These are phyloP conservation scores for Leucophenga montana DNA, from an alignment of 2,888 invertebrate species.

Conservation along the genomic window DNA sequence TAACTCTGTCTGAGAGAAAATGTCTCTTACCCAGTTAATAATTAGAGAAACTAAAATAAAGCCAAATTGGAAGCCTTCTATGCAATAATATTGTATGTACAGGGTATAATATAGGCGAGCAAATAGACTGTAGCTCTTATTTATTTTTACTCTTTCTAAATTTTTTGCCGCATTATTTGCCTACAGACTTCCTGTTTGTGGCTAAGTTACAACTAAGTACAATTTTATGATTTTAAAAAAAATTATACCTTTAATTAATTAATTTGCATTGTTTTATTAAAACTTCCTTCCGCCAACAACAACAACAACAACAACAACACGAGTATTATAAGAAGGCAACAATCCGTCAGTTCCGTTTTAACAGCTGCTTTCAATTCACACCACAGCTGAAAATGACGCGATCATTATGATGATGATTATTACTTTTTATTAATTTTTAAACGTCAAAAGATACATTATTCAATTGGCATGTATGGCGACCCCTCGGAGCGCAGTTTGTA, in stretches of 20 bases:
- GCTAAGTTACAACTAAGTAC: background rate
- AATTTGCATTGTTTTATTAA: conserved; percentile 3
- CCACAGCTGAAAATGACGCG: background rate
- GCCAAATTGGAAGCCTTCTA: too few relatives aligned
- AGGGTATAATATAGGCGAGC: too few relatives aligned
- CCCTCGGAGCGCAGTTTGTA: background rate
- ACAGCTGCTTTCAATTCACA: background rate
- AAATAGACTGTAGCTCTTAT: too few relatives aligned
- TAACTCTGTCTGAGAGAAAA: too few relatives aligned
- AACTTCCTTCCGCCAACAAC: conserved; percentile 4
- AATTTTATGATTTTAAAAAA: background rate
- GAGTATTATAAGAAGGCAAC: background rate
- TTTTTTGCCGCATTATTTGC: too few relatives aligned
- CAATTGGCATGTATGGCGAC: background rate
- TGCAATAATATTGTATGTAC: too few relatives aligned
- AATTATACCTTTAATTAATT: background rate
- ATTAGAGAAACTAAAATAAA: too few relatives aligned
- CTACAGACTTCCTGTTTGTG: too few relatives aligned
- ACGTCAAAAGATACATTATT: conserved; percentile 13
- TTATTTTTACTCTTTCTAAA: too few relatives aligned
- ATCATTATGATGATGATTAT: conserved; percentile 7
- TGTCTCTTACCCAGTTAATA: too few relatives aligned
- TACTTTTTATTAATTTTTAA: conserved; percentile 17
- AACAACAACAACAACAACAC: background rate
- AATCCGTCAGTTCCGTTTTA: conserved; percentile 16